Percentiles rank a stretch among this genome's conserved stretches.
These are phyloP conservation scores for zebrafish (Danio rerio) DNA, from an alignment of 2,113 vertebrate species.

Conservation along the genomic window GRCz12tu NC_133192.1:13842501-13843000, in stretches of 20 bases:
- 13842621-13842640: constrained; percentile 21
- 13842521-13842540: constrained; percentile 18
- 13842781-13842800: constrained; percentile 6
- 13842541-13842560: constrained; percentile 35
- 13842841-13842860: not conserved
- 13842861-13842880: not conserved
- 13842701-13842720: constrained; percentile 3
- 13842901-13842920: no score
- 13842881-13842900: no score
- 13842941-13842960: no score
- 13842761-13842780: constrained; percentile 26
- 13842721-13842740: constrained; percentile 9
- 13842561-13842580: not conserved
- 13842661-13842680: constrained; percentile 52
- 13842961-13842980: no score
- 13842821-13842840: not conserved
- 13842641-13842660: constrained; percentile 1
- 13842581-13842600: not conserved
- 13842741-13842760: no score
- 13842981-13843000: no score
- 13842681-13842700: constrained; percentile 53
- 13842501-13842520: constrained; percentile 19
- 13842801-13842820: not conserved
- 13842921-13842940: no score
- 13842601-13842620: constrained; percentile 42